A percentile compares a stretch with the other conserved stretches of the same genome.
phyloP scores from a whole-genome alignment of 1,140 invertebrate species.

The Aphis craccivora region DNA sequence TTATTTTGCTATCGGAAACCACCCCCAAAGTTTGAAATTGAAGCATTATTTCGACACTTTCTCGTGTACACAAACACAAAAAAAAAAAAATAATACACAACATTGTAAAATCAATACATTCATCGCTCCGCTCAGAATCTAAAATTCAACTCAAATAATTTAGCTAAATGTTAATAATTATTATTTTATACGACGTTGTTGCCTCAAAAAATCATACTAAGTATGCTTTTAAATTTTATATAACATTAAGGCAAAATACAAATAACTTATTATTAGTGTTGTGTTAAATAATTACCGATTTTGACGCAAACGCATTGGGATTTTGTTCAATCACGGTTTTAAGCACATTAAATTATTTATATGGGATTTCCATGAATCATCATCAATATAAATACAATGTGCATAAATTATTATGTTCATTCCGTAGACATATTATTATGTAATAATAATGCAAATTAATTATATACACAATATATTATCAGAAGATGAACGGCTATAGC shows the following conservation, averaged over 20 bases:
- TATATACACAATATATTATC: background rate
- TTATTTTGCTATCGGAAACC: too few relatives aligned
- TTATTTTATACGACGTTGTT: background rate
- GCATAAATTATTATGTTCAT: background rate
- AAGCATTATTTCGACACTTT: too few relatives aligned
- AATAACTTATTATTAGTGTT: background rate
- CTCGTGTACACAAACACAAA: too few relatives aligned
- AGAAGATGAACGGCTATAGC: background rate
- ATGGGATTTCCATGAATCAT: background rate
- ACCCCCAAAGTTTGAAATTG: too few relatives aligned
- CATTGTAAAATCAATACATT: too few relatives aligned
- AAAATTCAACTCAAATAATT: background rate
- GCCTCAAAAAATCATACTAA: background rate
- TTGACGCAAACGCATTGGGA: background rate
- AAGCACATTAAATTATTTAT: background rate
- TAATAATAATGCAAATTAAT: background rate
- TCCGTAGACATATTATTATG: background rate
- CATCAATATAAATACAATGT: conserved; percentile 16
- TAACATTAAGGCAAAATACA: background rate
- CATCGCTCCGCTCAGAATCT: too few relatives aligned
- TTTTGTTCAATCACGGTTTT: background rate
- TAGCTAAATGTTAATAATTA: background rate
- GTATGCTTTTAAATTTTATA: background rate
- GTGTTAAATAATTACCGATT: background rate
- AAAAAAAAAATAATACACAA: too few relatives aligned